phyloP scores from a whole-genome alignment of 1,140 invertebrate species.

The Idris sp. region DNA sequence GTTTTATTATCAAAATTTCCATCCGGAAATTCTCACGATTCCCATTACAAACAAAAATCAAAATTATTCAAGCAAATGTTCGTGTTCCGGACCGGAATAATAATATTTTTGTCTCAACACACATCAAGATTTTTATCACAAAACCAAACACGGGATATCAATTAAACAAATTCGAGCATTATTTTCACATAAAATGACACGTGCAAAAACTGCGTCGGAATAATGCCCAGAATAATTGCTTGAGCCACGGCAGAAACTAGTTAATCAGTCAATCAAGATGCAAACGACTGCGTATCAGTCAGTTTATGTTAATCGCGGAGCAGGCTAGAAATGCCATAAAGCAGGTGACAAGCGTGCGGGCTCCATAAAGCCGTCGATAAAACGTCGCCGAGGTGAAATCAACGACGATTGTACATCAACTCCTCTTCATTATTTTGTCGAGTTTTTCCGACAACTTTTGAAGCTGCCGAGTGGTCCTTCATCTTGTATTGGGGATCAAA shows the following conservation, averaged over 20 bases:
- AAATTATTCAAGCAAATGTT: conserved; percentile 36
- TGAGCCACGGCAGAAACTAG: conserved; percentile 44
- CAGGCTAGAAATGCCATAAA: conserved; percentile 48
- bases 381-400: conserved; percentile 12
- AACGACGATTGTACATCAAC: conserved; percentile 19
- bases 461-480: too few relatives aligned
- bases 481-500: too few relatives aligned
- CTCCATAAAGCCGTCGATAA: too few relatives aligned
- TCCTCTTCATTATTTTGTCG: conserved; percentile 11
- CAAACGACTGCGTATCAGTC: conserved; percentile 51
- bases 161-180: conserved; percentile 48
- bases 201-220: conserved; percentile 33
- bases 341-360: conserved; percentile 14
- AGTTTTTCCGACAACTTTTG: conserved; percentile 13
- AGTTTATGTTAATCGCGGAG: conserved; percentile 59
- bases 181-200: conserved; percentile 27
- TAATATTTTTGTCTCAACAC: conserved; percentile 25
- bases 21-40: conserved; percentile 11
- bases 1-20: too few relatives aligned
- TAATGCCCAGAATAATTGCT: conserved; percentile 33
- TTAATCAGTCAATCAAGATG: conserved; percentile 59
- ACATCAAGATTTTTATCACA: conserved; percentile 27
- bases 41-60: conserved; percentile 26
- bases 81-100: conserved; percentile 5
- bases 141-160: conserved; percentile 42